phyloP scores from a whole-genome alignment of 1,140 invertebrate genomes.

The Anoplolepis gracilipes region DNA sequence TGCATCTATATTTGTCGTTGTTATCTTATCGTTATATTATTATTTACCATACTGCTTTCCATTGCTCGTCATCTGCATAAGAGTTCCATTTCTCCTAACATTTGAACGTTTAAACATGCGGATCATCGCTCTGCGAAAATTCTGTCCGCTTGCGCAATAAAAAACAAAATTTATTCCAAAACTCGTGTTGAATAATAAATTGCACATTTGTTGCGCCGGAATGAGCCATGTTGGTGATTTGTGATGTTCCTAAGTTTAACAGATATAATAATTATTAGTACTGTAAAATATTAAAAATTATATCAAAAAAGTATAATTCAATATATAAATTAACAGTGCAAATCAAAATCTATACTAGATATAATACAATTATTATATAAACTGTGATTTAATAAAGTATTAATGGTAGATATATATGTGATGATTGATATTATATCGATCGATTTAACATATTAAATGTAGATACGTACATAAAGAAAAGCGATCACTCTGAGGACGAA shows the following conservation, averaged over 20 bases:
- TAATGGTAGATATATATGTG: no score
- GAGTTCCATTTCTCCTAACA: constrained; percentile 62
- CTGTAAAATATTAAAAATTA: background rate
- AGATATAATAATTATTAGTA: constrained; percentile 3
- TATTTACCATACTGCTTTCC: constrained; percentile 63
- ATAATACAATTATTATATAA: background rate
- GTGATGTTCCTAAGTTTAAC: constrained; percentile 62
- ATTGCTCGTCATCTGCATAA: constrained; percentile 51
- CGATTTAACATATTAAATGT: background rate
- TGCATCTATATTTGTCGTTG: background rate
- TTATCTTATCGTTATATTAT: background rate
- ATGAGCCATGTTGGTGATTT: constrained; percentile 77
- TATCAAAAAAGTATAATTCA: background rate
- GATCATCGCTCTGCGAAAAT: constrained; percentile 89
- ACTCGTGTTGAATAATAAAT: constrained; percentile 92
- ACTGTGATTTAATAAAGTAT: background rate
- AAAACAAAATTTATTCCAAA: constrained; percentile 95
- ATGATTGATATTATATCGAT: background rate
- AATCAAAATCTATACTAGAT: background rate
- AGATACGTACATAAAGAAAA: constrained; percentile 86
- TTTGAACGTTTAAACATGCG: constrained; percentile 80
- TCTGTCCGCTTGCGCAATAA: constrained; percentile 93
- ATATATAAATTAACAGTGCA: background rate
- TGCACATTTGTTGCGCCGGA: constrained; percentile 87
- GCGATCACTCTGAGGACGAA: constrained; percentile 88